Percentiles rank a stretch among this genome's conserved stretches.
Evolutionary conservation across 2,888 invertebrate genomes (phyloP).

Genomic region (Linnaemya tessellans): DNA sequence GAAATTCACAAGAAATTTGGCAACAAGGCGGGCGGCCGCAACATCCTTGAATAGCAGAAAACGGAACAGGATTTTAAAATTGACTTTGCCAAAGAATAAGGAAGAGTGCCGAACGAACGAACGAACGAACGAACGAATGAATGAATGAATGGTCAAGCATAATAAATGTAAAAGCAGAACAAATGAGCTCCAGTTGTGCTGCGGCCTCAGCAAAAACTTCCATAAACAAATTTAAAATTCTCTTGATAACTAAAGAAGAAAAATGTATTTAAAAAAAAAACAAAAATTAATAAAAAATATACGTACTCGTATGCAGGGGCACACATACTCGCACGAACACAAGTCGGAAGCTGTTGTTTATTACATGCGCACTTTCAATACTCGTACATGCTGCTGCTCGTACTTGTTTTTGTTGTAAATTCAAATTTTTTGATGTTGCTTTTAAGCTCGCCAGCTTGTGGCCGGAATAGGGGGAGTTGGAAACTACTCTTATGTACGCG

Average conservation of each 20-base stretch:
- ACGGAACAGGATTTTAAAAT: conserved; percentile 65
- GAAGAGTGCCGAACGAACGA: not conserved
- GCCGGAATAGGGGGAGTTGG: not conserved
- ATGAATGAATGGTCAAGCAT: conserved; percentile 68
- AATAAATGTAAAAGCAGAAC: conserved; percentile 46
- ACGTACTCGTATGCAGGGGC: too few relatives aligned
- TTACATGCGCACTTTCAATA: conserved; percentile 66
- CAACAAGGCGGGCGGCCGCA: conserved; percentile 50
- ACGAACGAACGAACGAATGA: too few relatives aligned
- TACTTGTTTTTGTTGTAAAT: conserved; percentile 49
- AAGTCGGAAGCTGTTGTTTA: conserved; percentile 17
- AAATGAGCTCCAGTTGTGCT: conserved; percentile 3
- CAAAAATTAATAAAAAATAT: too few relatives aligned
- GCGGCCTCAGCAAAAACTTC: conserved; percentile 18
- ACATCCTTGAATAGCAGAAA: conserved; percentile 31
- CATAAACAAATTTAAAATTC: conserved; percentile 64
- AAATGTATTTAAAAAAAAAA: conserved; percentile 3
- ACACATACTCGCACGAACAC: conserved; percentile 48
- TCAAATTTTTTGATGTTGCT: conserved; percentile 52
- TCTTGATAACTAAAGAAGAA: conserved; percentile 22
- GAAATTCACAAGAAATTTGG: conserved; percentile 68
- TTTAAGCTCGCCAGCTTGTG: not conserved
- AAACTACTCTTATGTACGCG: conserved; percentile 44
- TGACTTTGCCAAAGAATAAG: conserved; percentile 26
- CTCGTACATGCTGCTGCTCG: not conserved